These are phyloP conservation scores for Cryptotermes secundus DNA, from an alignment of 1,140 invertebrate genomes.

Conservation along the genomic window DNA sequence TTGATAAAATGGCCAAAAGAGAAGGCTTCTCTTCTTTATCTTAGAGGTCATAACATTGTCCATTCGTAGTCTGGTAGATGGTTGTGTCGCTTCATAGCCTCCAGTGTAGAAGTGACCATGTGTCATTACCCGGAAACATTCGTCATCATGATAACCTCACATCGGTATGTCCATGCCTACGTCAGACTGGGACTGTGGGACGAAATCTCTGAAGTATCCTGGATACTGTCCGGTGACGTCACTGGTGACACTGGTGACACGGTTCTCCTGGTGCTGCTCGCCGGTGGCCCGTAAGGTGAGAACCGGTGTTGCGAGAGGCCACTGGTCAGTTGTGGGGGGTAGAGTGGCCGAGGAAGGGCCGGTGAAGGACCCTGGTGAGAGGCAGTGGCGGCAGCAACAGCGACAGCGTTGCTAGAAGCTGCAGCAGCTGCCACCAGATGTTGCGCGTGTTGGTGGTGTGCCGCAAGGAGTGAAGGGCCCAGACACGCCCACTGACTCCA, in stretches of 20 bases:
- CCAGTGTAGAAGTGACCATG: no score
- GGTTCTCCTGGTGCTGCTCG: conserved; percentile 24
- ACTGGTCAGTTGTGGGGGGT: conserved; percentile 47
- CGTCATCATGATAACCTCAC: no score
- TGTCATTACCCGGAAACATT: no score
- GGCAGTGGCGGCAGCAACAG: conserved; percentile 47
- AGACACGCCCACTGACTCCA: conserved; percentile 64
- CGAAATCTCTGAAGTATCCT: conserved; percentile 39
- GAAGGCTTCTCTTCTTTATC: no score
- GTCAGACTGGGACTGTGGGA: conserved; percentile 34
- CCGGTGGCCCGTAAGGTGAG: conserved; percentile 47
- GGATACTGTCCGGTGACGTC: conserved; percentile 41
- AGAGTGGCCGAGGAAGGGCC: conserved; percentile 51
- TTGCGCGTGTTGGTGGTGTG: conserved; percentile 41
- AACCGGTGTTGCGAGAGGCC: conserved; percentile 49
- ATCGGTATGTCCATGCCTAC: not conserved
- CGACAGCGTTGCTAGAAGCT: conserved; percentile 41
- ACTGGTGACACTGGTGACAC: conserved; percentile 40
- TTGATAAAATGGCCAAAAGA: no score
- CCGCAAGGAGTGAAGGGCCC: conserved; percentile 52
- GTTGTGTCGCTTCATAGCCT: no score
- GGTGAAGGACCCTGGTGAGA: conserved; percentile 51
- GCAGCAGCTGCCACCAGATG: conserved; percentile 43
- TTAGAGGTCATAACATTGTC: no score
- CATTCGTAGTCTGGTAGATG: no score